phyloP scores from a whole-genome alignment of 1,140 invertebrate species.

The Apis laboriosa region DNA sequence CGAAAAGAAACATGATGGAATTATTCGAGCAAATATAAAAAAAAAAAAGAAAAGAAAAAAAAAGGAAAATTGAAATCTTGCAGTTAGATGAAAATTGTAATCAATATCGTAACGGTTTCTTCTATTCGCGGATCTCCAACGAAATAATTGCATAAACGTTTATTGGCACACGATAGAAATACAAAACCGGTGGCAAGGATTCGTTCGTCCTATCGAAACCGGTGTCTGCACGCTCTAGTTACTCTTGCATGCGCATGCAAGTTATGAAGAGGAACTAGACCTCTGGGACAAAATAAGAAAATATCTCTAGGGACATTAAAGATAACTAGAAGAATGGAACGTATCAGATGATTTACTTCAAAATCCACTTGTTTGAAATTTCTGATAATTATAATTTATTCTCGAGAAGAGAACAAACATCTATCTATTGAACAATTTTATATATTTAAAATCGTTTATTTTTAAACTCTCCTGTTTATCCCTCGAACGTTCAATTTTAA shows the following conservation, averaged over 20 bases:
- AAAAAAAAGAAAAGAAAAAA: not conserved
- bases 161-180: conserved; percentile 29
- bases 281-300: conserved; percentile 8
- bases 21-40: no score
- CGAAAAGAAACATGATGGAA: not conserved
- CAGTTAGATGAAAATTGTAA: not conserved
- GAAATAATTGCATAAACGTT: conserved; percentile 47
- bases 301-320: not conserved
- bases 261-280: conserved; percentile 16
- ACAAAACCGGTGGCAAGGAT: conserved; percentile 30
- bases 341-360: no score
- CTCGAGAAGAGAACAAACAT: no score
- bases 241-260: not conserved
- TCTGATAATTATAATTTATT: no score
- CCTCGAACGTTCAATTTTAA: no score
- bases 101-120: conserved; percentile 25
- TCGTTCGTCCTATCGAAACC: conserved; percentile 23
- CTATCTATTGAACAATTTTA: no score
- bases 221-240: conserved; percentile 49
- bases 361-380: no score
- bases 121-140: conserved; percentile 16
- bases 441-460: no score
- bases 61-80: not conserved
- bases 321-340: not conserved
- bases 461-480: no score